Base-by-base conservation (phyloP, 1,140 invertebrate species). In the Sycophaga agraensis region DNA sequence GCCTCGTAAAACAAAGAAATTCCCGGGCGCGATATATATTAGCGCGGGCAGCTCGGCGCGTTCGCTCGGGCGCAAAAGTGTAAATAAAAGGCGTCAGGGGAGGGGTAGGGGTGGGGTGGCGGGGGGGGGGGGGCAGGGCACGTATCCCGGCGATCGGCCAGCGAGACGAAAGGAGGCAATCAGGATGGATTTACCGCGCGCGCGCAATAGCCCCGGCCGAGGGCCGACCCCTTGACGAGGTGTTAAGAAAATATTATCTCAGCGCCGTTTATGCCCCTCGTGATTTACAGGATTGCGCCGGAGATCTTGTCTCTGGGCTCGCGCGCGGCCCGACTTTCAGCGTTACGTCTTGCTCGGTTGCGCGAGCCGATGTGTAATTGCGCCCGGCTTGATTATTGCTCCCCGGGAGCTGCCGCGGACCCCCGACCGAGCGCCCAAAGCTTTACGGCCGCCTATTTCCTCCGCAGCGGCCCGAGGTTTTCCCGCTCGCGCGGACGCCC, bases 191-290 rank as follows among this genome's bases (percentile, higher is more conserved):
- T 63, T 63, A 63, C 61, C 45, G 54, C 60, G 35, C 43, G 21
- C 34, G 26, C 17, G 11, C 34, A n/a, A n/a, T n/a, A n/a, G n/a
- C n/a, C n/a, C n/a, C n/a, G n/a, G n/a, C 50, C 6, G 28, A 45
- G 40, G 14, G 57, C 49, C 57, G 61, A 64, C 65, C 54, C 62
- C 49, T 73, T 68, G 65, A 72, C 69, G 68, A 74, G 70, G 73
- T 70, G 73, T 69, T 72, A 69, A 74, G 67, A 70, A 72, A 74
- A 65, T 70, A 67, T 65, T 66, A 63, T 71, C 63, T 56, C 64
- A 49, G 56, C 40, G 56, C 57, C 68, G 63, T 68, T 69, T 71
- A 69, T 64, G 64, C 64, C 67, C 65, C 45, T 31, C 63, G 53
- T 72, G 70, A 72, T 72, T 72, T 70, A 72, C 64, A 66, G 56